Base-by-base conservation (phyloP, 1,140 invertebrate species). In the Diuraphis noxia region DNA sequence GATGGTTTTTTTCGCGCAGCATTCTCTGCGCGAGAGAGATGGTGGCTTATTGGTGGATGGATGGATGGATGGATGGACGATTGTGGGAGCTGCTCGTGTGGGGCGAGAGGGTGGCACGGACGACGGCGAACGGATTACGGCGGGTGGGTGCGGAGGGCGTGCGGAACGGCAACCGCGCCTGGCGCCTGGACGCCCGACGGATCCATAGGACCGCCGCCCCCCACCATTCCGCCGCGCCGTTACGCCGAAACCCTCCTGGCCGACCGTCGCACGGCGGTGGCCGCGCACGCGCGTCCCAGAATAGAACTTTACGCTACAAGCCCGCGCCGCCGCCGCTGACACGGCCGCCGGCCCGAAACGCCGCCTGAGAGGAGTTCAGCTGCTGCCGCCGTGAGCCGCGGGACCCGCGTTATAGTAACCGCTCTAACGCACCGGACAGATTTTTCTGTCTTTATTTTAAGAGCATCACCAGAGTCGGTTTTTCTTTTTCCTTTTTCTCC, bases 371-470 rank as follows among this genome's bases (percentile, higher is more conserved):
- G 89, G 89, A 91, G 89, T 91, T 91, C 89, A 91, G 89, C 89
- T 91, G 89, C 89, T 91, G 89, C 89, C 89, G 89, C 89, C 89
- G 89, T 91, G 89, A 91, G 89, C 89, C 89, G 89, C 89, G 89
- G 89, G 89, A 91, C 89, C 89, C 89, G 89, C 89, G 89, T 91
- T 91, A 91, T 82, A 52, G 89, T 91, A 88, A 82, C 89, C 77
- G 77, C 89, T 91, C 89, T 52, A 52, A 91, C 89, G 89, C 77
- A 91, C 89, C 43, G 43, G 89, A 52, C 89, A 91, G 89, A 91
- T 81, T 91, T 82, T 81, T 52, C 89, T 52, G 89, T 91, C 89
- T 91, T 91, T 40, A 91, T 82, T 82, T 91, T 52, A 52, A 82
- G 34, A 91, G 21, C 89, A 38, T 46, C 77, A 72, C 56, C 56